These are phyloP conservation scores for Tenebrio molitor DNA, from an alignment of 1,140 invertebrate genomes.

Conservation along the genomic window DNA sequence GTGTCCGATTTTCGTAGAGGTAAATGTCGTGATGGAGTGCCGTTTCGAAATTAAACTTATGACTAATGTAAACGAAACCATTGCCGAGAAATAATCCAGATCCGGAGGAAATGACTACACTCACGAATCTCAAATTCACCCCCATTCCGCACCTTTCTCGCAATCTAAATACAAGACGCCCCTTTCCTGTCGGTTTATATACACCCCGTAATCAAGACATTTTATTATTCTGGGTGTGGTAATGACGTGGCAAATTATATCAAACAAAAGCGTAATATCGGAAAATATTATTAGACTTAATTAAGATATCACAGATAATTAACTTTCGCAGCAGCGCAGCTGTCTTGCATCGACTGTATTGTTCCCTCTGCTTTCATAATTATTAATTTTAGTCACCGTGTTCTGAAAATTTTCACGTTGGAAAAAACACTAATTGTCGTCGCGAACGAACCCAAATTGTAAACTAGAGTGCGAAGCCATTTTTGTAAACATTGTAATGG, in stretches of 20 bases:
- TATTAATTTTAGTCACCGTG: constrained; percentile 8
- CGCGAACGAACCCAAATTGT: constrained; percentile 6
- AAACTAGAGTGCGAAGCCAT: not conserved
- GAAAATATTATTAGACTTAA: constrained; percentile 46
- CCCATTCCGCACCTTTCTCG: constrained; percentile 9
- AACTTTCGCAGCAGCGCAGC: constrained; percentile 37
- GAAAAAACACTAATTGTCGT: not conserved
- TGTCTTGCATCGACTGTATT: constrained; percentile 31
- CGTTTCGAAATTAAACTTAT: constrained; percentile 1
- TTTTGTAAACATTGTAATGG: not conserved
- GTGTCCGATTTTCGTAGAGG: not conserved
- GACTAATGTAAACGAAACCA: constrained; percentile 18
- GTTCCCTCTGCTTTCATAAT: constrained; percentile 5
- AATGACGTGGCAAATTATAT: constrained; percentile 43
- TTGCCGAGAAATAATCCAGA: constrained; percentile 13
- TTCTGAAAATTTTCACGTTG: not conserved
- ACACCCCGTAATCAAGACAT: constrained; percentile 35
- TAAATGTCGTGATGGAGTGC: too few species aligned
- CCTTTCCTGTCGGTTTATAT: constrained; percentile 9
- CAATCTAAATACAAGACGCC: constrained; percentile 12
- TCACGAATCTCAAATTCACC: constrained; percentile 17
- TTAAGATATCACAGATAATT: constrained; percentile 47
- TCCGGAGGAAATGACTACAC: not conserved
- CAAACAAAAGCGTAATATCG: constrained; percentile 41
- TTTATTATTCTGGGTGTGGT: constrained; percentile 43